Base-by-base conservation (phyloP, 2,113 vertebrate genomes). In the Acrocephalus arundinaceus region DNA sequence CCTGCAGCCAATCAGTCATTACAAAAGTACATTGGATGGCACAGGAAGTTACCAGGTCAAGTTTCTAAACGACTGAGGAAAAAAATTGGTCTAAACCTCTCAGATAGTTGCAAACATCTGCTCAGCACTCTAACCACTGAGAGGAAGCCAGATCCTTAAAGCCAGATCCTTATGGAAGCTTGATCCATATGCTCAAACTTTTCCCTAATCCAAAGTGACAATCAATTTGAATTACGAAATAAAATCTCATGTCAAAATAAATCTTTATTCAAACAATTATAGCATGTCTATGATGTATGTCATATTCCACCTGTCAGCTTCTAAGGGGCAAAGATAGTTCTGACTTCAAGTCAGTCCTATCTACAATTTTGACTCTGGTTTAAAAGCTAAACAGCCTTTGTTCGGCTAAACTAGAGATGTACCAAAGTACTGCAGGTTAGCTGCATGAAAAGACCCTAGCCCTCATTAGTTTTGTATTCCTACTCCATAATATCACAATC, bases 171-270 rank as follows among this genome's bases (percentile, higher is more conserved):
- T 35, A 35, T 35, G 35, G 35, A 35, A 35, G 35, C 35, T 35
- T 35, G 35, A 35, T 35, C 35, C 35, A 90, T 89, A 95, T 72
- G 95, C 55, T 96, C 82, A 84, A 71, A 71, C 35, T 74, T 80
- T 78, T 77, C 49, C 52, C 48, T 92, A 92, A 88, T 94, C 92
- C 76, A 92, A 96, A 77, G 27, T 96, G 92, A 94, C 78, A 96
- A 94, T 86, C 87, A 94, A 63, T 59, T 54, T 3, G 4, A 83
- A 90, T 70, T 52, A 67, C 28, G 25, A 70, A 41, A 84, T 77
- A 78, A n/a, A 72, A 54, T 28, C 39, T 55, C 33, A 31, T 25
- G 67, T 95, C 88, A 96, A 89, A 95, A 90, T 33, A 86, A 35
- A 88, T 61, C 55, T 73, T 90, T 63, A 86, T 43, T 71, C 79